Evolutionary conservation across 2,797 vertebrate genomes (phyloP), one percentile per base, ranked within the genome.

Genomic region (Nannoperca obscura): DNA sequence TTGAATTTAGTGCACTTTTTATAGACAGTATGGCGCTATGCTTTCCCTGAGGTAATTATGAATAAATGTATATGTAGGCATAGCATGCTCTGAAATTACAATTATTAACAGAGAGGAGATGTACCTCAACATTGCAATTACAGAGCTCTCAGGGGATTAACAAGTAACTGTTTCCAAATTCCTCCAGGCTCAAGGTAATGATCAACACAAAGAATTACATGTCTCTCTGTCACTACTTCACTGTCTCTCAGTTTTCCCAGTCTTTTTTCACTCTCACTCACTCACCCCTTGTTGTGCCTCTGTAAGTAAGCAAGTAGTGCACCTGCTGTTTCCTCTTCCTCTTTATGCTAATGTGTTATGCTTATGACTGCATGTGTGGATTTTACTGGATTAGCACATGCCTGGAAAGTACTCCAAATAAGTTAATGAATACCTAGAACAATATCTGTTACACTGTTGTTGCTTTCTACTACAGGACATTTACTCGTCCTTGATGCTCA

Each of bases 1-100:
- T 80, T 89, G 85, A 81, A 84, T 89, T 85, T 53, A 50, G 47
- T 62, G 5, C 55, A 84, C 76, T 88, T 92, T 92, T 93, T 94
- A 92, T 91, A 92, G 88, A 88, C 76, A 75, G 72, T 79, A 76
- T 78, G 50, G 42, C 40, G 24, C 88, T 81, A 71, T 89, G 81
- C 81, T 81, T 84, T 88, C 94, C 94, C 93, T 89, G 82, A 92
- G 92, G 91, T 94, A 92, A 92, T 94, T 90, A 89, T 90, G 91
- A 94, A 93, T 92, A 93, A 87, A 94, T 94, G 90, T 90, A 91
- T 89, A 90, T 87, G 86, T 89, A 93, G 88, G 89, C 87, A 88
- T 81, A 89, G 83, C 74, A 71, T 84, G 85, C 82, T 89, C 89
- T 89, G 86, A 93, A 94, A 94, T 92, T 93, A 89, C 87, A 91